Base-by-base conservation (phyloP, 2,888 invertebrate species). In the Dolichopus griseipennis region DNA sequence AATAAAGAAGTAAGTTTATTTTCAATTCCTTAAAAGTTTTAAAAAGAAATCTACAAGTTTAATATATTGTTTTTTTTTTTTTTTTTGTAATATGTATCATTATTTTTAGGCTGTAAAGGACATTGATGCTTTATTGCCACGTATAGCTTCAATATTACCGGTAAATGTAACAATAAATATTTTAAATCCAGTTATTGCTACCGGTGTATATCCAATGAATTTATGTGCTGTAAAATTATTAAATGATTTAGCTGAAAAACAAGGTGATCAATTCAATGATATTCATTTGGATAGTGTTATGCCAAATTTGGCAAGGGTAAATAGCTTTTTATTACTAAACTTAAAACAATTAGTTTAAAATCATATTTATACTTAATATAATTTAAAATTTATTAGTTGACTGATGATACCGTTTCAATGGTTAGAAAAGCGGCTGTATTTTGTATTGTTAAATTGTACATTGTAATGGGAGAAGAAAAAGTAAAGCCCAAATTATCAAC, bases 381-480 rank as follows among this genome's bases (percentile, higher is more conserved):
- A 27, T 27, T 27, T 27, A 27, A 27, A 27, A 27, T 27, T 27
- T n/a, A n/a, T 21, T 83, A 95, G 90, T 88, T 95, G 72, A 95
- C 96, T 68, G 96, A 97, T 79, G 93, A 96, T 79, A 84, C 86
- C 68, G 94, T 96, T 81, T 95, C 95, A 68, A 90, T 93, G 72
- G 95, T 98, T 34, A 87, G 98, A 66, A 98, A 98, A 81, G 95
- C 96, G 74, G 93, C 95, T 15, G 95, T 97, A 21, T 97, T 98
- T 83, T 97, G 97, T 78, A 94, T 98, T 89, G 97, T 98, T 6
- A 93, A 95, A 65, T 87, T 97, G 75, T 93, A 97, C 76, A 87
- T 91, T 77, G 90, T 90, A 62, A 89, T 95, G 10, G 97, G 97
- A 0, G 94, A 95, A 77, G 92, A 91, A 34, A 85, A 88, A 61